A percentile compares a stretch with the other conserved stretches of the same genome.
These are phyloP conservation scores for Steatornis caripensis DNA, from an alignment of 2,113 vertebrate species.

Conservation along the genomic window DNA sequence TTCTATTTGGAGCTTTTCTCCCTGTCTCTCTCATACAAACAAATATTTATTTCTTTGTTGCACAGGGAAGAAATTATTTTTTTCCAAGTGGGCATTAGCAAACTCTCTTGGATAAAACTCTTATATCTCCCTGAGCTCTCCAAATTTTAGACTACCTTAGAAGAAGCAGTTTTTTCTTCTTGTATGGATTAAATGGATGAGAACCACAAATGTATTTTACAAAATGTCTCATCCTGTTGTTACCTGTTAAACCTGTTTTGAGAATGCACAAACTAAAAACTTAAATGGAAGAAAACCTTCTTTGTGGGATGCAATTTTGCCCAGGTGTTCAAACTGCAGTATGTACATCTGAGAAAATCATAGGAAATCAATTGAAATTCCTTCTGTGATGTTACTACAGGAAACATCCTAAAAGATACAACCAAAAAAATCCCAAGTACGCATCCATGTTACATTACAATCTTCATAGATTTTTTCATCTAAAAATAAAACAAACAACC, in stretches of 20 bases:
- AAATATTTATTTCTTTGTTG: not conserved
- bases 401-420: not conserved
- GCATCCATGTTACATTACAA: not conserved
- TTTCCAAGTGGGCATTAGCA: not conserved
- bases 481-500: not conserved
- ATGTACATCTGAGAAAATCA: not conserved
- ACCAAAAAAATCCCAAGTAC: not conserved
- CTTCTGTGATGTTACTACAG: not conserved
- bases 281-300: not conserved
- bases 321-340: not conserved
- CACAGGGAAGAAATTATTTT: not conserved
- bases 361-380: not conserved
- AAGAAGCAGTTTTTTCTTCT: not conserved
- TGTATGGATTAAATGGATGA: not conserved
- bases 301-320: not conserved
- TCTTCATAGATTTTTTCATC: not conserved
- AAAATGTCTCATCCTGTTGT: not conserved
- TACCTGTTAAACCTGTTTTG: not conserved
- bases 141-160: not conserved
- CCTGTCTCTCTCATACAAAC: not conserved
- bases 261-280: not conserved
- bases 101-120: not conserved
- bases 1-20: not conserved
- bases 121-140: not conserved
- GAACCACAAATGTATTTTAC: not conserved